A percentile compares a stretch with the other conserved stretches of the same genome.
Evolutionary conservation across 1,140 invertebrate species (phyloP).

Genomic region (Drusus annulatus): DNA sequence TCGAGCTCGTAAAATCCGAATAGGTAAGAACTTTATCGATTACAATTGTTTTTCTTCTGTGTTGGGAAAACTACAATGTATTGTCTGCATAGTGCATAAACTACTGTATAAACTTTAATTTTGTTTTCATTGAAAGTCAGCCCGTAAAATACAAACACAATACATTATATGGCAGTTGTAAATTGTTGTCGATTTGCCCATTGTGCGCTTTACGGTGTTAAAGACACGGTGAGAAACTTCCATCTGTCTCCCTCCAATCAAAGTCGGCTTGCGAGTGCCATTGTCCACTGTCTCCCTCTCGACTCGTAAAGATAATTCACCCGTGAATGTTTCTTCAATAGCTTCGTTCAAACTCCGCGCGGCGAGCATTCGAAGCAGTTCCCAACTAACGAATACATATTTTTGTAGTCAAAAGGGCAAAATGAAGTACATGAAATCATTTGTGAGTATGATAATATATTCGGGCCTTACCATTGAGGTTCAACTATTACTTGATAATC

Average conservation of each 20-base stretch:
- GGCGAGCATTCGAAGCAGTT: too few species aligned
- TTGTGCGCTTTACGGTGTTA: constrained; percentile 19
- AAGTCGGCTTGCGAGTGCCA: background rate
- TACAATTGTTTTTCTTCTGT: too few species aligned
- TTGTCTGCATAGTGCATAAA: background rate
- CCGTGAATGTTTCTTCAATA: constrained; percentile 16
- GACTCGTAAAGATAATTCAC: constrained; percentile 13
- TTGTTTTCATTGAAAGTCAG: constrained; percentile 46
- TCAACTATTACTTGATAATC: too few species aligned
- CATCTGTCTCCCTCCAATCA: background rate
- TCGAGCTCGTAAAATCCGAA: too few species aligned
- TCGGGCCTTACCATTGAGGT: too few species aligned
- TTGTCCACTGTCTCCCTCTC: background rate
- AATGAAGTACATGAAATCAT: too few species aligned
- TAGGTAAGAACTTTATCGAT: too few species aligned
- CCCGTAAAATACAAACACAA: constrained; percentile 48
- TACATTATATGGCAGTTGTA: constrained; percentile 53
- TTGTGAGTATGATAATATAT: too few species aligned
- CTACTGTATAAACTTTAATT: background rate
- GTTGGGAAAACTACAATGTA: too few species aligned
- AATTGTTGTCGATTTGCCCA: constrained; percentile 55
- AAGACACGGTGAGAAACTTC: background rate
- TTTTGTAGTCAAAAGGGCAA: too few species aligned
- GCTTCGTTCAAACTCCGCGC: too few species aligned
- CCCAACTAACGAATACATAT: too few species aligned